Evolutionary conservation across 2,888 invertebrate species (phyloP).

Genomic region (Portevinia maculata): DNA sequence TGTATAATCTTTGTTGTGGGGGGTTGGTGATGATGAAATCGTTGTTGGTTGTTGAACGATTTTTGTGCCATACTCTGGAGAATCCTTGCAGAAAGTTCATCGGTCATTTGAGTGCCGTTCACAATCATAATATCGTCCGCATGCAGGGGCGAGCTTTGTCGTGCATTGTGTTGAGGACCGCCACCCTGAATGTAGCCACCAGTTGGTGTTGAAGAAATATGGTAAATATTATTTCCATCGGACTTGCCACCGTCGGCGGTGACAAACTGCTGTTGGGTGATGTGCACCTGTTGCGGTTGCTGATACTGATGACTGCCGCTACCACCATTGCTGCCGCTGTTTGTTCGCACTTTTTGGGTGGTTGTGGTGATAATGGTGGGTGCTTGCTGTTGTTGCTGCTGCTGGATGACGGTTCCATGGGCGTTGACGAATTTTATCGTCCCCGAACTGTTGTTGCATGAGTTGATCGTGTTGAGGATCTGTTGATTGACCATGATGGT

Average conservation of each 20-base stretch:
- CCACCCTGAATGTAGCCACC: conserved; percentile 62
- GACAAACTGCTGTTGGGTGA: conserved; percentile 71
- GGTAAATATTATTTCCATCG: conserved; percentile 73
- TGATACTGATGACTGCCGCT: conserved; percentile 63
- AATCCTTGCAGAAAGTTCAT: conserved; percentile 82
- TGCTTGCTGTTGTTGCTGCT: conserved; percentile 75
- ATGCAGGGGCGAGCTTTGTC: conserved; percentile 56
- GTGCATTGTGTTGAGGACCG: conserved; percentile 71
- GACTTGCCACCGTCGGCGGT: conserved; percentile 64
- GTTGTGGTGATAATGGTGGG: conserved; percentile 70
- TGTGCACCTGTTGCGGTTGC: conserved; percentile 62
- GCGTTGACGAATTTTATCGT: conserved; percentile 83
- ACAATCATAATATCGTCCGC: conserved; percentile 82
- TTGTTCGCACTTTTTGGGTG: conserved; percentile 66
- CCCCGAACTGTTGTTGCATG: conserved; percentile 71
- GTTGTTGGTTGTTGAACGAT: conserved; percentile 79
- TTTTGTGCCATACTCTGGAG: conserved; percentile 83
- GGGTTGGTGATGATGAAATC: conserved; percentile 77
- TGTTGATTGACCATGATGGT: conserved; percentile 76
- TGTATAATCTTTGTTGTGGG: conserved; percentile 57
- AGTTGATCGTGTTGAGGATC: conserved; percentile 72
- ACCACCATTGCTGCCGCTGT: conserved; percentile 49
- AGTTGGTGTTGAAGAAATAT: conserved; percentile 56
- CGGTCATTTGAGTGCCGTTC: conserved; percentile 83
- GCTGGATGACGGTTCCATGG: conserved; percentile 82